Evolutionary conservation across 1,140 invertebrate genomes (phyloP), one percentile per base, ranked within the genome.

Genomic region (Rhyzopertha dominica): DNA sequence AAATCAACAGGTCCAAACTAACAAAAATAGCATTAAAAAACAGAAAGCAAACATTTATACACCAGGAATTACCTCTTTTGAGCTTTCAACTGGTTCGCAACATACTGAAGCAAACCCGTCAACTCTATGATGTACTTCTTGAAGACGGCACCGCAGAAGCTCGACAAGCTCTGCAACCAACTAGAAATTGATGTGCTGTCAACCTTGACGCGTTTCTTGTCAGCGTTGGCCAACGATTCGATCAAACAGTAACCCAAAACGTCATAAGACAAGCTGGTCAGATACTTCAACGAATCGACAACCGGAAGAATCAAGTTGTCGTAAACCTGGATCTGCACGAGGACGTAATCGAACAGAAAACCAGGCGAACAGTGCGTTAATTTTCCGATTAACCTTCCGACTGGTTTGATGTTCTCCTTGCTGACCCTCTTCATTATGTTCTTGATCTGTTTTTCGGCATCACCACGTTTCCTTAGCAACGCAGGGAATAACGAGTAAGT

Each of bases 121-220:
- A 99, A 73, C 68, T 99, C 97, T 39, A 99, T 89, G 55, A 85
- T 86, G 70, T 99, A 98, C 68, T 98, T 98, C 70, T 97, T 96
- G 65, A 91, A 98, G 42, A 98, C 87, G 9, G 90, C 82, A 20
- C 94, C 95, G 60, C 90, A 90, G 71, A 99, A 98, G 29, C 83
- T 89, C 1, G 94, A 88, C 4, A 98, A 76, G 60, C 90, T 93
- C 61, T 95, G 90, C 5, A 99, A 74, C 95, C 95, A 98, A 4
- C 85, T 72, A 5, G 93, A 93, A 48, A 97, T 86, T 7, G 90
- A 93, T n/a, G 90, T 95, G 40, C 92, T 90, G 60, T 94, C 87
- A 51, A 88, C 82, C 63, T 95, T 94, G 48, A 85, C 81, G 29
- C 84, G 73, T 56, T 85, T 84, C 54, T 79, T 81, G 53, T 81